Conservation (phyloP, 37 sponge, comb jelly and placozoan genomes). For the Petrosia ficiformis region DNA sequence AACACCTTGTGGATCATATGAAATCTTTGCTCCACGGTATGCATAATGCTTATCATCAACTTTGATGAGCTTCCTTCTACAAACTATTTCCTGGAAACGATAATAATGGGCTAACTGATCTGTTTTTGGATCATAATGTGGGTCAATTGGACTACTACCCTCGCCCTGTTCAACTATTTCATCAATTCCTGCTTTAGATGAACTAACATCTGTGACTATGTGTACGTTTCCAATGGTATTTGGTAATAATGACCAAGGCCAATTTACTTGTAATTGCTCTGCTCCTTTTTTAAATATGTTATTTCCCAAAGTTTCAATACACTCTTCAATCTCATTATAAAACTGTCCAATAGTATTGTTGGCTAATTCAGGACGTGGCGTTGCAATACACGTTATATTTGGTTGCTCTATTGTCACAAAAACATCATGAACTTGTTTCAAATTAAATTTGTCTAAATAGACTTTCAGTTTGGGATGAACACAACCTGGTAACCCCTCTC, state of each 20-base stretch:
- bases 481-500: constrained; percentile 29
- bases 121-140: background rate
- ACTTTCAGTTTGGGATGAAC: constrained; percentile 39
- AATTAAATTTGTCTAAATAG: constrained; percentile 22
- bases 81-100: constrained; percentile 51
- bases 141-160: constrained; percentile 38
- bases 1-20: constrained; percentile 30
- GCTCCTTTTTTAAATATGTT: constrained; percentile 3
- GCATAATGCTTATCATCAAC: background rate
- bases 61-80: constrained; percentile 3
- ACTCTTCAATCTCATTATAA: constrained; percentile 40
- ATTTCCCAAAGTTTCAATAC: constrained; percentile 23
- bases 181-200: constrained; percentile 22
- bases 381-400: background rate
- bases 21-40: constrained; percentile 19
- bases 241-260: constrained; percentile 19
- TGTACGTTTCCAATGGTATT: background rate
- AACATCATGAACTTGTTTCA: constrained; percentile 26
- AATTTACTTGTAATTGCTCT: constrained; percentile 11
- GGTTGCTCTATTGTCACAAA: constrained; percentile 47
- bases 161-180: constrained; percentile 48
- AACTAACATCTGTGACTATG: constrained; percentile 5
- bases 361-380: too few relatives aligned
- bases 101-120: constrained; percentile 47
- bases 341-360: constrained; percentile 62